Percentiles rank a stretch among this genome's conserved stretches.
Evolutionary conservation across 1,140 invertebrate genomes (phyloP).

Genomic region (Drosophila nebulosa): DNA sequence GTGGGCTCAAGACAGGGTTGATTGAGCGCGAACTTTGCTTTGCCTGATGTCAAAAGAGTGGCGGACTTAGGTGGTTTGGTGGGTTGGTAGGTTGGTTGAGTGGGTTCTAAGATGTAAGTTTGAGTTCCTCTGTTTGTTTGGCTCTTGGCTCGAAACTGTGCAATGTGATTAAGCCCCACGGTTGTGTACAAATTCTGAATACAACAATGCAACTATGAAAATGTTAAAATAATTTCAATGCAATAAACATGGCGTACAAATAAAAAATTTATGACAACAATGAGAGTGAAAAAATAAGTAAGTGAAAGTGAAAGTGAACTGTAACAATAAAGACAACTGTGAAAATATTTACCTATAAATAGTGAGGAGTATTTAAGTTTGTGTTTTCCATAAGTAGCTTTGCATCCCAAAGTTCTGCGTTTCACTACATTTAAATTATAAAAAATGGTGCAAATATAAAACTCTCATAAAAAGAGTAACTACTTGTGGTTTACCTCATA

Average conservation of each 20-base stretch:
- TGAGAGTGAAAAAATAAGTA: neutral
- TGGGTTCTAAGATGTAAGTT: neutral
- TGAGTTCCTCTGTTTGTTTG: neutral
- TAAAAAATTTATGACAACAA: neutral
- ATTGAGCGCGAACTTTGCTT: slow-evolving; percentile 66
- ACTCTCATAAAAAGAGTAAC: too few relatives aligned
- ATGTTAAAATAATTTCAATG: neutral
- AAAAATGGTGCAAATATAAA: too few relatives aligned
- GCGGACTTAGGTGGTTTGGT: neutral
- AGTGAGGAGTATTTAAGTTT: neutral
- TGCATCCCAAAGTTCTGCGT: neutral
- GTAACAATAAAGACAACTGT: neutral
- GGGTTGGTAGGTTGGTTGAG: neutral
- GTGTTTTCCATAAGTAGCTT: neutral
- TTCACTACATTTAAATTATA: neutral
- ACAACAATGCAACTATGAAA: neutral
- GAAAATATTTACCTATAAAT: neutral
- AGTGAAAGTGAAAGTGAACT: neutral
- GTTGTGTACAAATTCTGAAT: neutral
- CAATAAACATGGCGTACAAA: neutral
- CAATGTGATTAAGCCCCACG: neutral
- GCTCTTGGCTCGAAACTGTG: neutral
- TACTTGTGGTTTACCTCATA: too few relatives aligned
- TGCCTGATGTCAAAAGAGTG: neutral
- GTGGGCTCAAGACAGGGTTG: slow-evolving; percentile 73